These are phyloP conservation scores for Callyntrura sp. DNA, from an alignment of 2,888 invertebrate genomes.

Conservation along the genomic window DNA sequence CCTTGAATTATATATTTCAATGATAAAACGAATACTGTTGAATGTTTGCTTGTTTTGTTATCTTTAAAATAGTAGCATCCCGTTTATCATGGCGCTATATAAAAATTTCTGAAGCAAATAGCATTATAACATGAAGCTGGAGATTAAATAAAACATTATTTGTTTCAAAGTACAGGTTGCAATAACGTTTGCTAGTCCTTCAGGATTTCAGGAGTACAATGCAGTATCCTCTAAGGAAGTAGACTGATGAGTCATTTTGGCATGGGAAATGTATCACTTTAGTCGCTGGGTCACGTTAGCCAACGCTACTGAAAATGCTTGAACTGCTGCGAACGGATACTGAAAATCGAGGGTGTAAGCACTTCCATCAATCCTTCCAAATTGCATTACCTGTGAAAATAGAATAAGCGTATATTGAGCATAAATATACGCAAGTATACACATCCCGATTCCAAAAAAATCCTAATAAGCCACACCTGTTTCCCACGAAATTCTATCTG, in stretches of 20 bases:
- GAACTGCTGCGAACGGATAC: slow-evolving; percentile 98
- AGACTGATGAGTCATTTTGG: slow-evolving; percentile 42
- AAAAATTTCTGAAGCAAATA: slow-evolving; percentile 15
- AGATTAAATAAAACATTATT: not conserved
- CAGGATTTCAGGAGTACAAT: slow-evolving; percentile 53
- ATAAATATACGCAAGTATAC: not conserved
- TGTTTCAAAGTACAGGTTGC: not conserved
- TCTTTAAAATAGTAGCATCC: slow-evolving; percentile 24
- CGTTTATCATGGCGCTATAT: not conserved
- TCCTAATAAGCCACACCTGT: slow-evolving; percentile 89
- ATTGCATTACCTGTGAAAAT: slow-evolving; percentile 97
- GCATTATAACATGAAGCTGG: not conserved
- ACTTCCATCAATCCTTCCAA: slow-evolving; percentile 99
- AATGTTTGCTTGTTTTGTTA: not conserved
- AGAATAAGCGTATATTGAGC: not conserved
- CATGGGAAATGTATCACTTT: slow-evolving; percentile 87
- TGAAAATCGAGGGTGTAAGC: slow-evolving; percentile 99
- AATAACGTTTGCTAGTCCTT: not conserved
- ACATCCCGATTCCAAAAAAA: not conserved
- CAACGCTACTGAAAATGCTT: slow-evolving; percentile 99
- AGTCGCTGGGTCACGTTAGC: slow-evolving; percentile 98
- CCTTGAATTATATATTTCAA: slow-evolving; percentile 27
- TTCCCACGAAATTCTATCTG: slow-evolving; percentile 98
- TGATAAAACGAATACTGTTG: slow-evolving; percentile 11
- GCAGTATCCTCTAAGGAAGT: slow-evolving; percentile 59